Conservation (phyloP, 2,888 invertebrate genomes). For the Yponomeuta cagnagella region DNA sequence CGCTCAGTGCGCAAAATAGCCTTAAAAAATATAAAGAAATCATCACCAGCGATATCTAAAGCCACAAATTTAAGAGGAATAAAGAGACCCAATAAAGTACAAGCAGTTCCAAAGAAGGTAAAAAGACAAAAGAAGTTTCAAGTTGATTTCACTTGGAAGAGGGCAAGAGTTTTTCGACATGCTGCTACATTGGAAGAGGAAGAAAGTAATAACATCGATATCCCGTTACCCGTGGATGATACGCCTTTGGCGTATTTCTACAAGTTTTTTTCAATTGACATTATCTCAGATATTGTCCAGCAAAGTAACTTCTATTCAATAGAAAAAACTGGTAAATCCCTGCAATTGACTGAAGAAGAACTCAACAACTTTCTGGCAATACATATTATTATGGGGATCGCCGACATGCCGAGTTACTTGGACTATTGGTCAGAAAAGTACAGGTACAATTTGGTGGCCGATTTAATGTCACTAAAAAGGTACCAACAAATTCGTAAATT, state of each 20-base stretch:
- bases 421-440: slow-evolving; percentile 6
- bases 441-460: slow-evolving; percentile 9
- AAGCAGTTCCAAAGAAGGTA: background rate
- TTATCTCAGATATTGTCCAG: background rate
- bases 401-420: slow-evolving; percentile 14
- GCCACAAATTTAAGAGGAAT: background rate
- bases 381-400: slow-evolving; percentile 15
- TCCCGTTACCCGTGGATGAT: background rate
- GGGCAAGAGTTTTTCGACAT: background rate
- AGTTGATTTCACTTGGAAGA: slow-evolving; percentile 6
- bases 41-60: background rate
- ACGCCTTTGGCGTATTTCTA: slow-evolving; percentile 9
- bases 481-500: slow-evolving; percentile 15
- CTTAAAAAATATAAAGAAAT: too few species aligned
- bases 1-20: background rate
- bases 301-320: slow-evolving; percentile 14
- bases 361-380: slow-evolving; percentile 14
- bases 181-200: background rate
- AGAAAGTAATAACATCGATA: background rate
- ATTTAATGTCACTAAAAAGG: slow-evolving; percentile 14
- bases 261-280: slow-evolving; percentile 14
- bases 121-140: background rate
- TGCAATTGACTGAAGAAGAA: slow-evolving; percentile 14
- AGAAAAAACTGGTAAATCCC: slow-evolving; percentile 13
- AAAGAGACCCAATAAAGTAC: background rate